Conservation (phyloP, 2,888 invertebrate species). For the Scrobipalpa costella region DNA sequence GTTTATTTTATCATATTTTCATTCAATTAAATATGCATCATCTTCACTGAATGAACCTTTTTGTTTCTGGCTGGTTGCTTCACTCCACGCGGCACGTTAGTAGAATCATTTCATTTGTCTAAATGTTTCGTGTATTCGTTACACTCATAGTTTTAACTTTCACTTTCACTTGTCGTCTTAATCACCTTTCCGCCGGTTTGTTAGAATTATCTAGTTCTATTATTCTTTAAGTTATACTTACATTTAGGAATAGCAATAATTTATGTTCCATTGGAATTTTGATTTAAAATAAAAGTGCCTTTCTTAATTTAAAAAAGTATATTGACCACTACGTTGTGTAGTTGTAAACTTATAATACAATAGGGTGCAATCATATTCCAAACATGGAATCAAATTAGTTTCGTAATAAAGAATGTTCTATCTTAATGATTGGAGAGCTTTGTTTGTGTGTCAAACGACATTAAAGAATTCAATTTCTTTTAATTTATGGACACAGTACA, state of each 20-base stretch:
- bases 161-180: neutral
- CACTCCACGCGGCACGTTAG: neutral
- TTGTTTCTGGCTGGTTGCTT: slow-evolving; percentile 12
- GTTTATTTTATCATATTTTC: neutral
- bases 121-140: slow-evolving; percentile 2
- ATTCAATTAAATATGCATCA: too few relatives aligned
- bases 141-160: neutral
- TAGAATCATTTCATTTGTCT: neutral
- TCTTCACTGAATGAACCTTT: neutral
- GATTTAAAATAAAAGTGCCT: slow-evolving; percentile 55
- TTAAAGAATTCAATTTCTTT: neutral
- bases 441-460: slow-evolving; percentile 3
- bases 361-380: slow-evolving; percentile 14
- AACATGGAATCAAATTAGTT: neutral
- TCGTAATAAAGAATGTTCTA: neutral
- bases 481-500: slow-evolving; percentile 20
- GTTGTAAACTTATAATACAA: neutral
- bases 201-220: slow-evolving; percentile 36
- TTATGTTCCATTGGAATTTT: slow-evolving; percentile 44
- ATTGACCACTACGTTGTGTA: slow-evolving; percentile 8
- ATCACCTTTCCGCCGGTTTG: slow-evolving; percentile 31
- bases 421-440: neutral
- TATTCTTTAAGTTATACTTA: slow-evolving; percentile 43
- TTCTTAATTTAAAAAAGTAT: slow-evolving; percentile 41
- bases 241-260: slow-evolving; percentile 52